Conservation (phyloP, 2,888 invertebrate species). For the Taphrorychus bicolor region DNA sequence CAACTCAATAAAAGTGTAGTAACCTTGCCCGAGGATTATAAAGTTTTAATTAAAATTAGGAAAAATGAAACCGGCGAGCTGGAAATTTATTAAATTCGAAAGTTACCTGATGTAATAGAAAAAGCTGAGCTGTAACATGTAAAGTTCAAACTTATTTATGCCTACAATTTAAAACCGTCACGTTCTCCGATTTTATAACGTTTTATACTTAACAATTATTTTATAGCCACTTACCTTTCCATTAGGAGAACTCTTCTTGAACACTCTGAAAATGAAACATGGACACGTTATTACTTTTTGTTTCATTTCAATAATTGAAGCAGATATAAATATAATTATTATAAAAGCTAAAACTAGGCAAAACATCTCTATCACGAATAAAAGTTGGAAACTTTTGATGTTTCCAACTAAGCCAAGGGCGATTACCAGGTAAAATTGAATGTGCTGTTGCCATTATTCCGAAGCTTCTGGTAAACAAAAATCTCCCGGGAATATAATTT, state of each 20-base stretch:
- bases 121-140: neutral
- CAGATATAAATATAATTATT: no score
- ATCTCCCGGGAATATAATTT: neutral
- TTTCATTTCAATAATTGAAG: no score
- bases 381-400: no score
- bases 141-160: neutral
- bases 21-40: slow-evolving; percentile 2
- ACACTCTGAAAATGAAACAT: slow-evolving; percentile 70
- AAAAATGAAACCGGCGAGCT: slow-evolving; percentile 1
- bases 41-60: slow-evolving; percentile 11
- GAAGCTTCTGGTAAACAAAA: slow-evolving; percentile 1
- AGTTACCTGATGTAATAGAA: neutral
- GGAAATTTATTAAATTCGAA: neutral
- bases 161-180: neutral
- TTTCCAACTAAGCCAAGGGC: neutral
- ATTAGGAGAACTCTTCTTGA: slow-evolving; percentile 97
- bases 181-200: no score
- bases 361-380: no score
- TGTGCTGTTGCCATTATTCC: neutral
- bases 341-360: no score
- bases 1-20: slow-evolving; percentile 12
- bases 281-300: no score
- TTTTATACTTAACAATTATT: neutral
- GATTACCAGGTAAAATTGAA: neutral
- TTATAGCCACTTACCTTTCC: slow-evolving; percentile 74